Conservation (phyloP, 2,888 invertebrate genomes). For the Chloroclystis v-ata region DNA sequence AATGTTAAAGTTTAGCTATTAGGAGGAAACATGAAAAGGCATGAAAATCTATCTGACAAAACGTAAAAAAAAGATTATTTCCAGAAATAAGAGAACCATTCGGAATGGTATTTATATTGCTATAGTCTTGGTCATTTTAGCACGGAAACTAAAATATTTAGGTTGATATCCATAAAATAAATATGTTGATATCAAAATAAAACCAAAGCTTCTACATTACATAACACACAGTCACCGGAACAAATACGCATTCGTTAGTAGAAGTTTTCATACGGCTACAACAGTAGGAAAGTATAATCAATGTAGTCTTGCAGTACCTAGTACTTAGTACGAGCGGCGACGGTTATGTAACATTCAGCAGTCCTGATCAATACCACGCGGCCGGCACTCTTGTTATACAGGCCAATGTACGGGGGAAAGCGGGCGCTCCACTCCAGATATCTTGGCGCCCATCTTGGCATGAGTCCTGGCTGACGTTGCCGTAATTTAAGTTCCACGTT, state of each 20-base stretch:
- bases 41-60: no score
- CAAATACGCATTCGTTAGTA: constrained; percentile 18
- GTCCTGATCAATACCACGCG: constrained; percentile 69
- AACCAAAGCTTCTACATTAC: constrained; percentile 11
- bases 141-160: no score
- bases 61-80: no score
- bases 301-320: constrained; percentile 45
- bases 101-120: no score
- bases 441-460: constrained; percentile 52
- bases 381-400: constrained; percentile 56
- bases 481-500: constrained; percentile 34
- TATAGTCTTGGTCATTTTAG: no score
- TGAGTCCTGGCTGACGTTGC: constrained; percentile 36
- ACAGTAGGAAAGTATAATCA: constrained; percentile 35
- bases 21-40: no score
- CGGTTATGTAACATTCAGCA: constrained; percentile 67
- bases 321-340: constrained; percentile 44
- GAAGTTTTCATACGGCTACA: constrained; percentile 36
- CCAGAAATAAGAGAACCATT: no score
- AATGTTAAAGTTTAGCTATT: no score
- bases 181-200: no score
- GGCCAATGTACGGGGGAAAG: constrained; percentile 62
- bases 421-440: constrained; percentile 43
- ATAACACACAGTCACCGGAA: constrained; percentile 16
- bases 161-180: no score